phyloP scores from a whole-genome alignment of 1,140 invertebrate species.

The Apis florea region DNA sequence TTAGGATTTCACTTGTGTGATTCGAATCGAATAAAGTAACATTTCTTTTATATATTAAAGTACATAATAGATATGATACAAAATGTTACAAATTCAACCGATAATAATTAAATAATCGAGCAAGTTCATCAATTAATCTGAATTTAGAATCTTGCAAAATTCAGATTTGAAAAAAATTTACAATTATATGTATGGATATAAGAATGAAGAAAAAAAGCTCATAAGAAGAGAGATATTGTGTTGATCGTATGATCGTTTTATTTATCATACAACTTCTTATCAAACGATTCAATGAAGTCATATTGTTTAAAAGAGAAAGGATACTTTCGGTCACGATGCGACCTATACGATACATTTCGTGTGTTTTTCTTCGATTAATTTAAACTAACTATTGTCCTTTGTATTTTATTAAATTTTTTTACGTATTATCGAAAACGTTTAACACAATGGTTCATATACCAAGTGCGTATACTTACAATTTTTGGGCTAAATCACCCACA shows the following conservation, averaged over 20 bases:
- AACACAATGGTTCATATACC: constrained; percentile 84
- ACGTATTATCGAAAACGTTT: neutral
- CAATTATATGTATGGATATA: constrained; percentile 9
- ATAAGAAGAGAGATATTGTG: constrained; percentile 12
- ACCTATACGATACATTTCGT: constrained; percentile 12
- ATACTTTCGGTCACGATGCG: constrained; percentile 38
- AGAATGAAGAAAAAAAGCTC: constrained; percentile 7
- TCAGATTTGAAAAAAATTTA: neutral
- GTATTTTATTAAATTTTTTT: constrained; percentile 25
- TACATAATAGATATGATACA: neutral
- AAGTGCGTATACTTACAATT: constrained; percentile 83
- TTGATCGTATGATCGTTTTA: constrained; percentile 9
- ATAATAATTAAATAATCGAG: neutral
- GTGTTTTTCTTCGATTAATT: constrained; percentile 23
- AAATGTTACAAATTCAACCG: neutral
- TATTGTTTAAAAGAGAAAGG: constrained; percentile 16
- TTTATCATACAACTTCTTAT: constrained; percentile 2
- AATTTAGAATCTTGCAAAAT: neutral
- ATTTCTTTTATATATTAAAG: constrained; percentile 15
- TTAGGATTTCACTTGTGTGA: constrained; percentile 11
- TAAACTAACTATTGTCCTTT: neutral
- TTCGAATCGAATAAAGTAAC: constrained; percentile 12
- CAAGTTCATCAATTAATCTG: neutral
- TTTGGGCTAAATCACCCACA: constrained; percentile 83
- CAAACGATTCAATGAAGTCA: constrained; percentile 8